These are phyloP conservation scores for Tetranychus piercei DNA, from an alignment of 2,888 invertebrate species.

Conservation along the genomic window DNA sequence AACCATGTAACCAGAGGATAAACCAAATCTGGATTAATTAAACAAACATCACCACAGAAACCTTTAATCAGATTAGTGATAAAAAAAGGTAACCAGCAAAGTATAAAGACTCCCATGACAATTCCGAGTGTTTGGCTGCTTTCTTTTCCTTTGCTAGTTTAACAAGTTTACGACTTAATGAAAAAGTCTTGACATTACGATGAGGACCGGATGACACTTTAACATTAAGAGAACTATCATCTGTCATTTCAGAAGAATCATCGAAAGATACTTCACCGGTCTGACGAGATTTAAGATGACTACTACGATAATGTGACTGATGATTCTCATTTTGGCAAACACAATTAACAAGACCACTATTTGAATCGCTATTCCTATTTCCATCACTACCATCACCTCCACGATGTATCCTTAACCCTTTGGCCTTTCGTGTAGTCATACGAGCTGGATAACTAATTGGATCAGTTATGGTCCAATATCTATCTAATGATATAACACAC, in stretches of 20 bases:
- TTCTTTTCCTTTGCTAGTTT: constrained; percentile 94
- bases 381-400: constrained; percentile 46
- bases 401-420: constrained; percentile 71
- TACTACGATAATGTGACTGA: background rate
- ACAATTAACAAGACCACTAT: too few relatives aligned
- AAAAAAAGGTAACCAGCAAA: constrained; percentile 90
- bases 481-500: constrained; percentile 75
- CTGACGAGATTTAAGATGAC: background rate
- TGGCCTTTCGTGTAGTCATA: constrained; percentile 73
- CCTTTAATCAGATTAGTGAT: constrained; percentile 80
- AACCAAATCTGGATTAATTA: constrained; percentile 67
- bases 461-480: constrained; percentile 94
- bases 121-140: constrained; percentile 91
- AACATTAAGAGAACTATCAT: constrained; percentile 11
- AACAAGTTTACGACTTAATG: constrained; percentile 71
- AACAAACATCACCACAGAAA: constrained; percentile 52
- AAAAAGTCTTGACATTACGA: constrained; percentile 54
- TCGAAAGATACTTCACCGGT: constrained; percentile 10
- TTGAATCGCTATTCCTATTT: too few relatives aligned
- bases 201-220: background rate
- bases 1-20: constrained; percentile 76
- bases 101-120: constrained; percentile 80
- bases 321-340: too few relatives aligned
- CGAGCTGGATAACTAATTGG: constrained; percentile 89
- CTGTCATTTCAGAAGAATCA: constrained; percentile 10